Evolutionary conservation across 2,888 invertebrate genomes (phyloP).

Genomic region (Poecilobothrus nobilitatus): DNA sequence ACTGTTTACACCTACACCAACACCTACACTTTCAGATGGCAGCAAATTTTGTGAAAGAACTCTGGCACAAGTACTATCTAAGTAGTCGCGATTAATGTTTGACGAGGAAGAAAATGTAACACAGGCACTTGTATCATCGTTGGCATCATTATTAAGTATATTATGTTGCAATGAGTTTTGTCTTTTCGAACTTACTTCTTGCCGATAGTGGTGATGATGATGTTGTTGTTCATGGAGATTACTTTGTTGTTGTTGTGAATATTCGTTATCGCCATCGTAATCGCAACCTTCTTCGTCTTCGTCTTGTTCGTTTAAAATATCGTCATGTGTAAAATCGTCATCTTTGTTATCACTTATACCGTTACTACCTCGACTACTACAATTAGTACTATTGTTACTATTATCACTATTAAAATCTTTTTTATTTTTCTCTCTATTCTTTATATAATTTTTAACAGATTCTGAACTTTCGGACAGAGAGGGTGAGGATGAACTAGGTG

Average conservation of each 20-base stretch:
- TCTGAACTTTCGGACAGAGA: constrained; percentile 38
- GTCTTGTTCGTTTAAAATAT: constrained; percentile 18
- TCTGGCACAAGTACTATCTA: constrained; percentile 20
- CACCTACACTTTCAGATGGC: constrained; percentile 38
- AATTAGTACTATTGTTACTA: constrained; percentile 25
- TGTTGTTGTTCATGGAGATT: constrained; percentile 23
- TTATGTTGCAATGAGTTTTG: neutral
- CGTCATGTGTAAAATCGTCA: constrained; percentile 22
- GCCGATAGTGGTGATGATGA: constrained; percentile 21
- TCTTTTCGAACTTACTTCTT: constrained; percentile 18
- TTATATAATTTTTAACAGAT: constrained; percentile 33
- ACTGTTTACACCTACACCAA: constrained; percentile 37
- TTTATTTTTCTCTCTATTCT: constrained; percentile 27
- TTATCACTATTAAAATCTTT: constrained; percentile 21
- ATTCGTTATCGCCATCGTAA: constrained; percentile 22
- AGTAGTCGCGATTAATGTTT: constrained; percentile 22
- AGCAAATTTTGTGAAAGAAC: constrained; percentile 35
- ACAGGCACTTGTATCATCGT: constrained; percentile 28
- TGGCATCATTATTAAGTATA: constrained; percentile 12
- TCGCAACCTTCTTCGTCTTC: constrained; percentile 24
- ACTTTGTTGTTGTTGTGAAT: constrained; percentile 29
- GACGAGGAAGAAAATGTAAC: constrained; percentile 28
- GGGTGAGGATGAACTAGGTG: constrained; percentile 43
- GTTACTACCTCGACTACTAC: constrained; percentile 33
- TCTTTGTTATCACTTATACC: constrained; percentile 35